phyloP scores from a whole-genome alignment of 2,888 invertebrate species.

The Romanomermis culicivorax region DNA sequence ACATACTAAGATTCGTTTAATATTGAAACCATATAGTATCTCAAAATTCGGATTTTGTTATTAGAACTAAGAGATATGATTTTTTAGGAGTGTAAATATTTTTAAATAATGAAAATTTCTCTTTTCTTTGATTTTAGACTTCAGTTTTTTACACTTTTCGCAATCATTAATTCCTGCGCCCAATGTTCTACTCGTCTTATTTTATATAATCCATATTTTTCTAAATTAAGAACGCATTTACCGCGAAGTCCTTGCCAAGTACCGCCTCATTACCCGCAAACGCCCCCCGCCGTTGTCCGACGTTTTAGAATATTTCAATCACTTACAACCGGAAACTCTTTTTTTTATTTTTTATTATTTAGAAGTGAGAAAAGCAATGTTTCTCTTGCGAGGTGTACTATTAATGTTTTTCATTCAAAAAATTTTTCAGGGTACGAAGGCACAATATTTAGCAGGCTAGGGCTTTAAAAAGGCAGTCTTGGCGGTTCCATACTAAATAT shows the following conservation, averaged over 20 bases:
- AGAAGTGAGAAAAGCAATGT: slow-evolving; percentile 57
- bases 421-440: slow-evolving; percentile 60
- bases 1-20: too few relatives aligned
- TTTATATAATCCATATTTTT: neutral
- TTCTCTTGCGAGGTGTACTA: too few relatives aligned
- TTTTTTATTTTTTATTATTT: slow-evolving; percentile 99
- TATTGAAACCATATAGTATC: too few relatives aligned
- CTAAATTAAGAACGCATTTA: slow-evolving; percentile 28
- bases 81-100: too few relatives aligned
- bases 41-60: too few relatives aligned
- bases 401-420: slow-evolving; percentile 8
- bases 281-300: slow-evolving; percentile 79
- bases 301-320: slow-evolving; percentile 91
- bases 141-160: neutral
- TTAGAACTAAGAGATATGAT: too few relatives aligned
- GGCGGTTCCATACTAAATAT: slow-evolving; percentile 99
- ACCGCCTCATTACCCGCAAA: slow-evolving; percentile 78
- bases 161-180: neutral
- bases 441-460: slow-evolving; percentile 98
- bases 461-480: slow-evolving; percentile 95
- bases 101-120: too few relatives aligned
- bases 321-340: slow-evolving; percentile 84
- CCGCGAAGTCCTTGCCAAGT: slow-evolving; percentile 74
- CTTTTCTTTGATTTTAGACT: slow-evolving; percentile 2
- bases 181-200: neutral